Evolutionary conservation across 2,113 vertebrate species (phyloP).

Genomic region (Sinocyclocheilus anshuiensis): DNA sequence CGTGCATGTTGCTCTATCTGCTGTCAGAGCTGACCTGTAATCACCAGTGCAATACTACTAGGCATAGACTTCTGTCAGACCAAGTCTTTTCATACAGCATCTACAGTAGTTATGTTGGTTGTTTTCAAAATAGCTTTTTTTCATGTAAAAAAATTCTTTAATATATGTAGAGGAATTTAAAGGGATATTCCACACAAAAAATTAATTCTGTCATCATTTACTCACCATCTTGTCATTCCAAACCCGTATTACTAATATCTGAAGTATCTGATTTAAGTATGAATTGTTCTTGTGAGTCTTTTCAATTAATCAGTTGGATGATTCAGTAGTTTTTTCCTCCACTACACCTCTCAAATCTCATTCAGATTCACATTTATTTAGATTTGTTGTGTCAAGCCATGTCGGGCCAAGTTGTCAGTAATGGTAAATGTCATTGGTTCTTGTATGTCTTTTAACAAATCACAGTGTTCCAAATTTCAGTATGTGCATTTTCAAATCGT

Average conservation of each 20-base stretch:
- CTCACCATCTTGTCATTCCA: not conserved
- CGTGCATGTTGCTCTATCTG: not conserved
- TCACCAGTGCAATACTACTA: not conserved
- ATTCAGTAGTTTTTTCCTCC: not conserved
- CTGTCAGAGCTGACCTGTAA: conserved; percentile 14
- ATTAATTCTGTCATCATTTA: not conserved
- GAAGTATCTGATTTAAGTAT: not conserved
- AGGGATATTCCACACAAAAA: not conserved
- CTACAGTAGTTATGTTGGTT: too few relatives aligned
- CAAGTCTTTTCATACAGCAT: not conserved
- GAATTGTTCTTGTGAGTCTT: too few relatives aligned
- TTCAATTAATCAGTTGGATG: too few relatives aligned
- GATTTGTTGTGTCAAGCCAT: not conserved
- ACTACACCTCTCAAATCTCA: too few relatives aligned
- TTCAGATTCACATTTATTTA: not conserved
- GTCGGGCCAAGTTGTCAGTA: too few relatives aligned
- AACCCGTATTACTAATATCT: not conserved
- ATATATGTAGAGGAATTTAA: not conserved
- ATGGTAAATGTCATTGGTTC: too few relatives aligned
- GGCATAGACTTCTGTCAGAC: not conserved
- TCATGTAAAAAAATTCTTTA: too few relatives aligned
- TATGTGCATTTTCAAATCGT: too few relatives aligned
- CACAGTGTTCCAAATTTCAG: too few relatives aligned
- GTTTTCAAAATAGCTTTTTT: not conserved
- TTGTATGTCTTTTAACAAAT: too few relatives aligned